phyloP scores from a whole-genome alignment of 92 coral and sea anemone genomes.

The Phenganax marumi region DNA sequence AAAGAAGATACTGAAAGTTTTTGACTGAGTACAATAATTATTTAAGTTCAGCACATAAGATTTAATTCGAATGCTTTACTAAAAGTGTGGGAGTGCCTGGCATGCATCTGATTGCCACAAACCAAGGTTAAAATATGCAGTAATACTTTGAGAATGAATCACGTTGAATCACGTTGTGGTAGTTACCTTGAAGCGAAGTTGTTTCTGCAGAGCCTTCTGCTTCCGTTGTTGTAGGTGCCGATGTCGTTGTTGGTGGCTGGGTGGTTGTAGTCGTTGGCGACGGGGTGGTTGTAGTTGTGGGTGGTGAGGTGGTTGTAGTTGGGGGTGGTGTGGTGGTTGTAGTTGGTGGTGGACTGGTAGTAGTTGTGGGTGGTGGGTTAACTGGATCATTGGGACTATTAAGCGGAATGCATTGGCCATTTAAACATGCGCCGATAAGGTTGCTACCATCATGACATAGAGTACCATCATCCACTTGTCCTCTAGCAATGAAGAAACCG shows the following conservation, averaged over 20 bases:
- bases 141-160: not conserved
- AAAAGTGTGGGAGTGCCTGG: not conserved
- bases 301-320: not conserved
- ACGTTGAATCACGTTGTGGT: not conserved
- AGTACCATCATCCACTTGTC: conserved; percentile 15
- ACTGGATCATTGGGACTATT: not conserved
- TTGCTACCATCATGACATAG: not conserved
- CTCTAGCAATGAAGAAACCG: conserved; percentile 1
- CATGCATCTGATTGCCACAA: not conserved
- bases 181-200: not conserved
- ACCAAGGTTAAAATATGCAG: not conserved
- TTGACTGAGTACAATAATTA: not conserved
- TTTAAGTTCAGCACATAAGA: not conserved
- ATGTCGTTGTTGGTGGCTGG: not conserved
- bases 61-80: not conserved
- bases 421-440: not conserved
- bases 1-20: conserved; percentile 6
- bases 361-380: not conserved
- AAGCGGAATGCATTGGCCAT: not conserved
- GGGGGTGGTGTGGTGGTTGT: not conserved
- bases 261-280: not conserved
- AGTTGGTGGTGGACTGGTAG: not conserved
- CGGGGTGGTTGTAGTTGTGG: not conserved
- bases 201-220: not conserved
- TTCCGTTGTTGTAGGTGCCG: not conserved